Evolutionary conservation across 2,888 invertebrate genomes (phyloP), one percentile per base, ranked within the genome.

Genomic region (Anthrax anthrax): DNA sequence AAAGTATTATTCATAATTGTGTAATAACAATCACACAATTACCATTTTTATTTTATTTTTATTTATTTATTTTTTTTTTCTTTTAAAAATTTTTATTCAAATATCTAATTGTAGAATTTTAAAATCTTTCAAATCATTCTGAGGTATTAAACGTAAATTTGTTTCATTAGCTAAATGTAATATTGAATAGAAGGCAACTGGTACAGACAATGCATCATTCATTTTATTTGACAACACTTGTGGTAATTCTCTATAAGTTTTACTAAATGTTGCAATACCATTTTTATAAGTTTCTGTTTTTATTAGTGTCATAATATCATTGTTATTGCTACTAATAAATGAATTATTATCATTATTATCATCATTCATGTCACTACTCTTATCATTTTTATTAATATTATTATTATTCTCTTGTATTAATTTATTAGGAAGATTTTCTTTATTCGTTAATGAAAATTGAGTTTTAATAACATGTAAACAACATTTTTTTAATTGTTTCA

Each of bases 151-250:
- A 36, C 74, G 60, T 2, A 85, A 65, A 36, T 72, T 77, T 57
- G 81, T 79, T 60, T 91, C 90, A 61, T 91, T 91, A 3, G 86
- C 84, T 55, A 91, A 70, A 71, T 91, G 90, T 5, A 91, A 70
- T 17, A 90, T 70, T 1, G 88, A 83, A 19, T 86, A 77, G 62
- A 90, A 80, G 1, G 86, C 84, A 45, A 90, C 72, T 0, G 86
- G 81, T 23, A 81, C 76, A 59, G 84, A 85, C 43, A 91, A 70
- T 19, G 86, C 80, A 43, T 81, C 80, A 1, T 74, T 70, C 75
- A 83, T 84, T 51, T 71, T 74, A 12, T 71, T 63, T 0, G 75
- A 70, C 37, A 86, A 58, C 46, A 72, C 63, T 14, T 58, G 62
- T 0, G 83, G 81, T 43, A 85, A 58, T 43, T 67, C 58, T 2